A percentile compares a stretch with the other conserved stretches of the same genome.
These are phyloP conservation scores for Osedax frankpressi DNA, from an alignment of 2,888 invertebrate genomes.

Conservation along the genomic window DNA sequence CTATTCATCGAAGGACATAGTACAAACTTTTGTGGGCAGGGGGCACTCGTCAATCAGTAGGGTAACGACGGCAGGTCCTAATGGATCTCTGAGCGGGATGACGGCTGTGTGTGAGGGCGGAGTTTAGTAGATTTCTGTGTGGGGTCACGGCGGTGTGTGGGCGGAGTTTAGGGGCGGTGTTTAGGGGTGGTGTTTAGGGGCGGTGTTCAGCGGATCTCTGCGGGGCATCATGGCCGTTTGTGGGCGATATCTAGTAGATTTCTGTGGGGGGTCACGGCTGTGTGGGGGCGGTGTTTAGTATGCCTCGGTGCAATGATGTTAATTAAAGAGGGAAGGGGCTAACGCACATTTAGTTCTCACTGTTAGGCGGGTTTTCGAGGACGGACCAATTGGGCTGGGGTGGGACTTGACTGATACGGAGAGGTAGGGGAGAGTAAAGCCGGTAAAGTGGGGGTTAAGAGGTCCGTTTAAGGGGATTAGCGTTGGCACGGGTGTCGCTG, in stretches of 20 bases:
- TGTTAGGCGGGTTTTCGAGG: not conserved
- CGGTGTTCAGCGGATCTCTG: not conserved
- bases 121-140: slow-evolving; percentile 58
- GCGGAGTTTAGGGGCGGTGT: not conserved
- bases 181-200: not conserved
- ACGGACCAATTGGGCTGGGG: not conserved
- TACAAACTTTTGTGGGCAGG: slow-evolving; percentile 63
- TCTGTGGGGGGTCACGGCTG: too few species aligned
- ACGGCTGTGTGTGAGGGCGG: slow-evolving; percentile 39
- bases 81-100: slow-evolving; percentile 63
- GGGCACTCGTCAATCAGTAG: slow-evolving; percentile 80
- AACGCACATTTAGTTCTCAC: too few species aligned
- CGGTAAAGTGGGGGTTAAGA: not conserved
- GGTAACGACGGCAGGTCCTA: slow-evolving; percentile 79
- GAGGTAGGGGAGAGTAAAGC: not conserved
- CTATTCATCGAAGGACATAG: too few species aligned
- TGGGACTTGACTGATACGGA: not conserved
- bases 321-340: too few species aligned
- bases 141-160: slow-evolving; percentile 55
- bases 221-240: too few species aligned
- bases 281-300: too few species aligned
- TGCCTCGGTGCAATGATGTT: too few species aligned
- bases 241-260: too few species aligned
- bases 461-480: too few species aligned
- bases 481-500: too few species aligned